These are phyloP conservation scores for Takifugu bimaculatus DNA, from an alignment of 2,113 vertebrate genomes.

Conservation along the genomic window DNA sequence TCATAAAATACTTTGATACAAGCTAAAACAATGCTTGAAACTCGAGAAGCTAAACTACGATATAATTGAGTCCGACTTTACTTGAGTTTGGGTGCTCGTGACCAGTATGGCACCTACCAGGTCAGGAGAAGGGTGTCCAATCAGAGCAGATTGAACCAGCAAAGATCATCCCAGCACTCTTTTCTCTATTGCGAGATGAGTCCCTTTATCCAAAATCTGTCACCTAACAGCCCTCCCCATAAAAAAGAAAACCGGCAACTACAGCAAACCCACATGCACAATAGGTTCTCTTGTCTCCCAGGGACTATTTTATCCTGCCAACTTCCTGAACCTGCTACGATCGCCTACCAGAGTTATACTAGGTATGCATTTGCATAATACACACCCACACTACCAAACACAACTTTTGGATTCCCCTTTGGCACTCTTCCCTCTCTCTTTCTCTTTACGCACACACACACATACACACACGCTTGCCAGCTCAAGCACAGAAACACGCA, in stretches of 20 bases:
- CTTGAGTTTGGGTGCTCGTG: background rate
- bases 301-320: constrained; percentile 57
- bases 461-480: background rate
- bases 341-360: constrained; percentile 54
- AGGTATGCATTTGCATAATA: constrained; percentile 63
- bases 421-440: constrained; percentile 5
- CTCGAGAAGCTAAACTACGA: background rate
- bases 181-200: constrained; percentile 7
- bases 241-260: too few relatives aligned
- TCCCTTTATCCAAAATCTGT: constrained; percentile 9
- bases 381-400: constrained; percentile 42
- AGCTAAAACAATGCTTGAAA: too few relatives aligned
- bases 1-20: too few relatives aligned
- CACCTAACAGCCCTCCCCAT: too few relatives aligned
- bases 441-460: constrained; percentile 11
- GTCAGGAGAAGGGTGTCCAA: constrained; percentile 38
- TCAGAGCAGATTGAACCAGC: constrained; percentile 16
- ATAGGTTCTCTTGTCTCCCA: constrained; percentile 57
- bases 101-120: constrained; percentile 56
- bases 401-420: constrained; percentile 27
- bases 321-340: constrained; percentile 66
- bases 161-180: constrained; percentile 8
- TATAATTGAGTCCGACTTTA: too few relatives aligned
- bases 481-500: constrained; percentile 6
- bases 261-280: constrained; percentile 19